These are phyloP conservation scores for Lithobates pipiens DNA, from an alignment of 2,797 vertebrate species.

Conservation along the genomic window DNA sequence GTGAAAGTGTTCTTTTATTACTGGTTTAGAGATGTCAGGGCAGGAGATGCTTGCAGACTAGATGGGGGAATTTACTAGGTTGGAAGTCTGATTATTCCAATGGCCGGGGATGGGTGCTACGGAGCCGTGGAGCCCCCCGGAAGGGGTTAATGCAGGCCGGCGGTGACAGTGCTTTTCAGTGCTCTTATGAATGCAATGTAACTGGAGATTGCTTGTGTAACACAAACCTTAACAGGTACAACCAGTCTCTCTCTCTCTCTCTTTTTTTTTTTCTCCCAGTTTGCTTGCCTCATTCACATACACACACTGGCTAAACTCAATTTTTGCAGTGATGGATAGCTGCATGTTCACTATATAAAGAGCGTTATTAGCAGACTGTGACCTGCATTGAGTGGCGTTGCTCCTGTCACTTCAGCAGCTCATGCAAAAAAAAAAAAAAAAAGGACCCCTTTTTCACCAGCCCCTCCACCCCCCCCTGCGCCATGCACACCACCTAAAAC, in stretches of 20 bases:
- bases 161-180: neutral
- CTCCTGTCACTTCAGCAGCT: conserved; percentile 12
- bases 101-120: neutral
- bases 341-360: conserved; percentile 12
- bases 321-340: conserved; percentile 24
- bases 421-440: neutral
- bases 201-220: conserved; percentile 28
- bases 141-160: conserved; percentile 4
- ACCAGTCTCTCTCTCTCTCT: neutral
- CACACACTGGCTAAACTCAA: no score
- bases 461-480: neutral
- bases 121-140: no score
- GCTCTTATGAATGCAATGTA: conserved; percentile 19
- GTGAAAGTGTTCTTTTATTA: conserved; percentile 3
- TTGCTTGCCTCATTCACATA: no score
- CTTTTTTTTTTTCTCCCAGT: neutral
- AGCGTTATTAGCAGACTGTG: conserved; percentile 23
- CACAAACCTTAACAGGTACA: conserved; percentile 12
- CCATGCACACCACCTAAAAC: neutral
- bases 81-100: neutral
- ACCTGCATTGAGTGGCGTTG: conserved; percentile 45
- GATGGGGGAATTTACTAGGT: neutral
- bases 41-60: neutral
- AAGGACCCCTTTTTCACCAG: neutral
- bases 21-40: conserved; percentile 3